Evolutionary conservation across 2,797 vertebrate species (phyloP), one percentile per base, ranked within the genome.

Genomic region (Oophaga sylvatica): DNA sequence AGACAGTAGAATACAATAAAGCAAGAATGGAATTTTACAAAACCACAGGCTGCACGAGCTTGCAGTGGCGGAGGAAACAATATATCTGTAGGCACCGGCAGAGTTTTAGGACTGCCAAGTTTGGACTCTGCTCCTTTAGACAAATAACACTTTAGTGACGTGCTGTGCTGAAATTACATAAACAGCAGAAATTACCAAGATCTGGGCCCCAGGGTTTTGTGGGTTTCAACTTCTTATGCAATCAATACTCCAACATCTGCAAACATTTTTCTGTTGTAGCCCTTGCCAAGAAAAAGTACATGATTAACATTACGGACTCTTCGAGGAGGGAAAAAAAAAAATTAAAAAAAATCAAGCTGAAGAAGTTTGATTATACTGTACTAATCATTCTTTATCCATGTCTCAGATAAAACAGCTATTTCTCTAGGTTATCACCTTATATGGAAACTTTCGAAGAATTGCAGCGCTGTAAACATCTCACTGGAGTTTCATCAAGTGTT

Each of bases 141-240:
- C 95, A 96, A 95, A 95, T 95, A 96, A 95, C 91, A 93, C 95
- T 92, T 93, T 90, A 88, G 92, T 95, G 95, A 96, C 77, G 48
- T 89, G 91, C 87, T 90, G 90, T 83, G 91, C 92, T 94, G 91
- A 94, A 95, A 95, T 96, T 94, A 94, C 92, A 96, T 95, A 96
- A 97, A 96, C 96, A 96, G 93, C 92, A 95, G 90, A 93, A 91
- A 91, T 92, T 92, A 94, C 92, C 92, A 94, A 92, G 92, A 92
- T 87, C 87, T 91, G 92, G 94, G 91, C 91, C 91, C 89, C 90
- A 91, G 91, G 85, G 90, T 87, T 91, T 86, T 93, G 91, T 91
- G 91, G 90, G 89, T 93, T 95, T 94, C 91, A 92, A 93, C 90
- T 92, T 91, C 92, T 94, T 94, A 90, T 92, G 91, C 94, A 93